These are phyloP conservation scores for Vombatus ursinus DNA, from an alignment of 2,113 vertebrate genomes.

Conservation along the genomic window DNA sequence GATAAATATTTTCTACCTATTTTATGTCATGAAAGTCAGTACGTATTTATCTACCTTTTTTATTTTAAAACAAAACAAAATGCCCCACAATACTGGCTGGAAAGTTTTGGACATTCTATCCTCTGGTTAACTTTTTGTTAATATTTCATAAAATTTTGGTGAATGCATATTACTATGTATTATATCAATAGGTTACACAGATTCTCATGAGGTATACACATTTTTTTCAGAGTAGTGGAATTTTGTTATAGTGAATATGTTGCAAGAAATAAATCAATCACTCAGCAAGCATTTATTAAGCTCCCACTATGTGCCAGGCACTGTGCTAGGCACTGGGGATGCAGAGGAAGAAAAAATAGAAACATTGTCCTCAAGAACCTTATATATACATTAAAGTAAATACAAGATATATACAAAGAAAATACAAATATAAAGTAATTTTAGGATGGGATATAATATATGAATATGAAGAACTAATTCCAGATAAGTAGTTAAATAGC, in stretches of 20 bases:
- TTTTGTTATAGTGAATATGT: neutral
- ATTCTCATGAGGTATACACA: neutral
- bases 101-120: neutral
- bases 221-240: neutral
- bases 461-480: neutral
- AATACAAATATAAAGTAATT: neutral
- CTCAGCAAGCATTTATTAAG: neutral
- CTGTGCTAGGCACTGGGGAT: neutral
- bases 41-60: neutral
- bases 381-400: neutral
- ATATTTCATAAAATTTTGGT: neutral
- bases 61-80: neutral
- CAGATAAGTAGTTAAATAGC: neutral
- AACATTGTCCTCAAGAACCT: neutral
- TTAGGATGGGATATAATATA: neutral
- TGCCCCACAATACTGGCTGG: neutral
- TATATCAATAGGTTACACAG: neutral
- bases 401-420: neutral
- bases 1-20: neutral
- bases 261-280: neutral
- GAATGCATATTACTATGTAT: neutral
- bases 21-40: neutral
- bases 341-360: neutral
- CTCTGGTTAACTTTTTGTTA: neutral
- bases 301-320: neutral